Evolutionary conservation across 2,888 invertebrate genomes (phyloP).

Genomic region (Amiota minor): DNA sequence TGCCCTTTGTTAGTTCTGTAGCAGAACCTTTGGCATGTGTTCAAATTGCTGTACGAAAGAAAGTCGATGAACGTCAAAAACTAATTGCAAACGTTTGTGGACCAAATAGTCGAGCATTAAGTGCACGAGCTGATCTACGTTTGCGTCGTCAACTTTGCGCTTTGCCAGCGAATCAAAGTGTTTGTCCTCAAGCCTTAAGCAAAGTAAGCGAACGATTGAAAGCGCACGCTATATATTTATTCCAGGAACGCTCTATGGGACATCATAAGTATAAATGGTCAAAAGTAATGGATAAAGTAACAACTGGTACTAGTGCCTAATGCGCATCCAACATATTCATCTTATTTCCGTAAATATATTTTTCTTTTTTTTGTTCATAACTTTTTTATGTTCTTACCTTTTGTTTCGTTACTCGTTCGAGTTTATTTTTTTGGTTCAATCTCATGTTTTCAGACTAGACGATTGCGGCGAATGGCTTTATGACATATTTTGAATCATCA

Average conservation of each 20-base stretch:
- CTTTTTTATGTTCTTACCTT: no score
- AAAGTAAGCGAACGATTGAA: slow-evolving; percentile 65
- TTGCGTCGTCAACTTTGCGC: slow-evolving; percentile 82
- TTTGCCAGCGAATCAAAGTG: slow-evolving; percentile 79
- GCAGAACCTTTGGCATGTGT: slow-evolving; percentile 73
- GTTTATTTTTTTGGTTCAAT: no score
- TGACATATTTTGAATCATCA: no score
- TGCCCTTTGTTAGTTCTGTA: slow-evolving; percentile 63
- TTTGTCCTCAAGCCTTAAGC: slow-evolving; percentile 68
- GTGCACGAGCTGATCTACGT: slow-evolving; percentile 85
- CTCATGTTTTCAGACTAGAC: no score
- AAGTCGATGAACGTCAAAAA: slow-evolving; percentile 77
- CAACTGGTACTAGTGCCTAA: no score
- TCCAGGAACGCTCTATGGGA: slow-evolving; percentile 68
- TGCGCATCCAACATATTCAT: background rate
- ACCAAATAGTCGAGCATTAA: slow-evolving; percentile 83
- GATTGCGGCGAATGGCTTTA: no score
- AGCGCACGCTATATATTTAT: slow-evolving; percentile 66
- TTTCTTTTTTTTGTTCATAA: no score
- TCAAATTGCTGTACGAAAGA: slow-evolving; percentile 78
- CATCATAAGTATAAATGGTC: slow-evolving; percentile 56
- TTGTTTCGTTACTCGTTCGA: no score
- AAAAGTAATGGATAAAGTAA: background rate
- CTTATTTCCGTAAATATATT: background rate
- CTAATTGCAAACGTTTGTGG: slow-evolving; percentile 83